Base-by-base conservation (phyloP, 2,888 invertebrate genomes). In the Cheilosia impressa region DNA sequence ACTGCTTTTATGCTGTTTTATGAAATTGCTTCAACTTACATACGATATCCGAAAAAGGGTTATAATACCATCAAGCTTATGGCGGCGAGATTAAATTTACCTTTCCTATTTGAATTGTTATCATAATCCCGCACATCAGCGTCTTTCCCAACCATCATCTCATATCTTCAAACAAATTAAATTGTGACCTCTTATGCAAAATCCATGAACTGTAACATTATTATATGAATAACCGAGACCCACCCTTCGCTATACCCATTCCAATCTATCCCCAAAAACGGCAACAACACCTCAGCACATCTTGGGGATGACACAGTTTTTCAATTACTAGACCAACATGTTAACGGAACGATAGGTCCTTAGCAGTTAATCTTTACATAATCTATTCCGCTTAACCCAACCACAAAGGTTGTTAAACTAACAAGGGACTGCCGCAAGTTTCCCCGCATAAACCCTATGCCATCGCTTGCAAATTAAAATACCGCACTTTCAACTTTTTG, bases 381-480 rank as follows among this genome's bases (percentile, higher is more conserved):
- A 60, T 47, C 53, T 47, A 24, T 41, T 50, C 73, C 24, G 6
- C 31, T 9, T 31, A 2, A 31, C 31, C 31, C 31, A 31, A 66
- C 41, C 58, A 22, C 15, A 27, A 27, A 31, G 69, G 69, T 38
- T 53, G 53, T 38, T 27, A 58, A 55, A 43, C 45, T 22, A 43
- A 75, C 53, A 69, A 62, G 55, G 63, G 55, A 57, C 71, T 57
- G 31, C 57, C 71, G 55, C 22, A 55, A 62, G 19, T 55, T 47
- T 17, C n/a, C 45, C 24, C 55, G 7, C 31, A 9, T 31, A 73
- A 63, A 24, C 52, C 13, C 22, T n/a, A 19, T 19, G 19, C 2
- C 7, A 13, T 38, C 13, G 10, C 13, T 22, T 43, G 43, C 10
- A 45, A 52, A 76, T 58, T 57, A 57, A 50, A 57, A 34, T 76